Evolutionary conservation across 1,140 invertebrate species (phyloP).

Genomic region (Paraescarpia echinospica): DNA sequence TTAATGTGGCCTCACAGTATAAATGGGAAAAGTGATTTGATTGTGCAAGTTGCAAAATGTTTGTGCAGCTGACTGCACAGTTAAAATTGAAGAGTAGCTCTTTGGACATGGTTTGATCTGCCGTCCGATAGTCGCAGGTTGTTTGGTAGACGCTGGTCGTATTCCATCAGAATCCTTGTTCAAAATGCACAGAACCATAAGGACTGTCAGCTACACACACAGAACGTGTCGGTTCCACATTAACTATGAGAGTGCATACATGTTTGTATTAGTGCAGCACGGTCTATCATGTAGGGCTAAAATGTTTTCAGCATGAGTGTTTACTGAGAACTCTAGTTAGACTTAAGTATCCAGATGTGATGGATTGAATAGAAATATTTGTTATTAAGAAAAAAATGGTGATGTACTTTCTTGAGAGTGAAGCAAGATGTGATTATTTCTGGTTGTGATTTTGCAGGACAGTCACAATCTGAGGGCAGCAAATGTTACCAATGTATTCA

Average conservation of each 20-base stretch:
- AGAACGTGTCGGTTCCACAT: not conserved
- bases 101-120: not conserved
- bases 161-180: not conserved
- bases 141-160: not conserved
- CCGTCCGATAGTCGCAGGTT: not conserved
- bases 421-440: not conserved
- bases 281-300: no score
- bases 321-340: no score
- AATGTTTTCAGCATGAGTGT: not conserved
- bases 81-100: not conserved
- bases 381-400: no score
- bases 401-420: not conserved
- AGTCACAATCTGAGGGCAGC: not conserved
- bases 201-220: not conserved
- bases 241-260: not conserved
- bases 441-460: conserved; percentile 2
- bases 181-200: not conserved
- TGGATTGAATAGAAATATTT: no score
- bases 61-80: not conserved
- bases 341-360: no score
- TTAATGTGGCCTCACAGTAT: not conserved
- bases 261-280: not conserved
- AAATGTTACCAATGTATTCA: not conserved
- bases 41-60: not conserved
- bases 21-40: not conserved